These are phyloP conservation scores for Notechis scutatus DNA, from an alignment of 2,113 vertebrate species.

Conservation along the genomic window DNA sequence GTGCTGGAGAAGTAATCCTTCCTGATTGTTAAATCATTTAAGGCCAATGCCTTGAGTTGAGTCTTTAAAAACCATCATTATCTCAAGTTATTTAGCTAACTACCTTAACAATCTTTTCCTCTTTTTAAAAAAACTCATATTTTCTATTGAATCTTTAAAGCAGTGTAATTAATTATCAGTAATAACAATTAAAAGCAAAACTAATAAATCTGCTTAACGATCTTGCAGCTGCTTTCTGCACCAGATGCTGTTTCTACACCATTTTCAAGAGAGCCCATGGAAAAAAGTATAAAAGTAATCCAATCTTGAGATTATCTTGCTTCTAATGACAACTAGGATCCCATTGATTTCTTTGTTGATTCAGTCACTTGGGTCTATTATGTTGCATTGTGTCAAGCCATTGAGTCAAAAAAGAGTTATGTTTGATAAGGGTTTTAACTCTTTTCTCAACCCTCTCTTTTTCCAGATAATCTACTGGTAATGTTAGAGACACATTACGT, in stretches of 20 bases:
- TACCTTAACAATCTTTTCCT: background rate
- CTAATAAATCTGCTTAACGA: background rate
- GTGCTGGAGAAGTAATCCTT: background rate
- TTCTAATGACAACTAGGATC: background rate
- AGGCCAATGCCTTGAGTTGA: background rate
- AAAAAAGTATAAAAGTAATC: background rate
- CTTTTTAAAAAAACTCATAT: background rate
- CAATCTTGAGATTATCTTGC: background rate
- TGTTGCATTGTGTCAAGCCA: background rate
- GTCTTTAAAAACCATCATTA: background rate
- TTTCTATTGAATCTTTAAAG: background rate
- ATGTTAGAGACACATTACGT: background rate
- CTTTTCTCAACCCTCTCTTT: background rate
- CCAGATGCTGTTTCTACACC: background rate
- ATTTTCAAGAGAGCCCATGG: background rate
- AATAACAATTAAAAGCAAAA: background rate
- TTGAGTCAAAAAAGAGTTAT: background rate
- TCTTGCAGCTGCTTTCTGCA: background rate
- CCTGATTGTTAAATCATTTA: background rate
- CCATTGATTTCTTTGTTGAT: background rate
- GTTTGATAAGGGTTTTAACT: background rate
- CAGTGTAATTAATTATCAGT: background rate
- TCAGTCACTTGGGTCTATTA: background rate
- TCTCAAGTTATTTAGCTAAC: background rate
- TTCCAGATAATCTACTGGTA: background rate